Percentiles rank a stretch among this genome's conserved stretches.
These are phyloP conservation scores for Sipha maydis DNA, from an alignment of 2,888 invertebrate genomes.

Conservation along the genomic window DNA sequence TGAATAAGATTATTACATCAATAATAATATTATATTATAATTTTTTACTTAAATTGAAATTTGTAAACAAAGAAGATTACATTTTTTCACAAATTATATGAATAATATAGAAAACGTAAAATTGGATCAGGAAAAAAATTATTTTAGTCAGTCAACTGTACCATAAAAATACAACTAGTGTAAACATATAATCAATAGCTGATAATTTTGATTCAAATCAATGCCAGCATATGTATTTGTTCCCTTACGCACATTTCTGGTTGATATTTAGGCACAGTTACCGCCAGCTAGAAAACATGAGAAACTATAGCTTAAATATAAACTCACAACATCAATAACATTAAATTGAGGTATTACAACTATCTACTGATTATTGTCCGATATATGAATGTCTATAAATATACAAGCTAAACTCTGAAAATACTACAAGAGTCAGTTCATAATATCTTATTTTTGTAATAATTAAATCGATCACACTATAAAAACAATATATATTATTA, in stretches of 20 bases:
- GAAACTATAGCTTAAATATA: conserved; percentile 46
- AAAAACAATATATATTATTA: too few relatives aligned
- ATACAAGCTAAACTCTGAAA: too few relatives aligned
- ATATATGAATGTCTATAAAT: neutral
- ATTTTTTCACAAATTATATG: too few relatives aligned
- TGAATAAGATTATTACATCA: too few relatives aligned
- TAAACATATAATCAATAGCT: neutral
- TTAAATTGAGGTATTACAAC: neutral
- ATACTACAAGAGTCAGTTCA: too few relatives aligned
- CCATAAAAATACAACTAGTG: neutral
- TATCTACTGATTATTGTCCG: neutral
- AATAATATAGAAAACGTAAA: neutral
- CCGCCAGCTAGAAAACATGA: neutral
- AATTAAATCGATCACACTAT: too few relatives aligned
- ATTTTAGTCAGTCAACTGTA: neutral
- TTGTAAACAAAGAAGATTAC: too few relatives aligned
- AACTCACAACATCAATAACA: neutral
- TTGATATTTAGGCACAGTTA: conserved; percentile 25
- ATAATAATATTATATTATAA: too few relatives aligned
- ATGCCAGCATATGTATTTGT: neutral
- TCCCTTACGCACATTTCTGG: neutral
- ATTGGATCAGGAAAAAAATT: neutral
- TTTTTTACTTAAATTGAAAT: too few relatives aligned
- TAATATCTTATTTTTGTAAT: too few relatives aligned
- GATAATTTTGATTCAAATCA: neutral